These are phyloP conservation scores for Caenorhabditis sp. DNA, from an alignment of 2,888 invertebrate genomes.

Conservation along the genomic window DNA sequence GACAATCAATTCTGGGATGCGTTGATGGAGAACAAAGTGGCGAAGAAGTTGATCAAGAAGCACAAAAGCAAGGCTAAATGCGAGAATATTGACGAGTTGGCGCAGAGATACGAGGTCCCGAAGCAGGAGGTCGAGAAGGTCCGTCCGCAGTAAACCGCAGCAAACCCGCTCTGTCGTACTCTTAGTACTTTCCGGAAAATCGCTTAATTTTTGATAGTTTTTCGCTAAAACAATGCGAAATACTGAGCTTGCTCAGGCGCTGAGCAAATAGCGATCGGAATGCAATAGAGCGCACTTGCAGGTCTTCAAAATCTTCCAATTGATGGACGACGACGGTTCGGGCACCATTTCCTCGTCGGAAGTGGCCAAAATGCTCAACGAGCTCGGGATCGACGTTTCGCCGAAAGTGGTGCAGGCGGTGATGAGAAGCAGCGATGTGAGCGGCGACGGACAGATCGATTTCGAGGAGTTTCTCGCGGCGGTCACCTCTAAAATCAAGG, in stretches of 20 bases:
- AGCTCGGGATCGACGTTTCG: slow-evolving; percentile 69
- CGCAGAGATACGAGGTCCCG: slow-evolving; percentile 59
- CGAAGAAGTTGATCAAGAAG: slow-evolving; percentile 69
- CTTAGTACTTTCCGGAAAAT: no score
- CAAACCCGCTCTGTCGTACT: no score
- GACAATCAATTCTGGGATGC: slow-evolving; percentile 70
- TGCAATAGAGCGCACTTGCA: slow-evolving; percentile 27
- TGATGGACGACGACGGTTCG: slow-evolving; percentile 71
- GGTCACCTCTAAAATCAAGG: slow-evolving; percentile 70
- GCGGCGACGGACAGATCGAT: slow-evolving; percentile 71
- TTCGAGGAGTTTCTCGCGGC: slow-evolving; percentile 71
- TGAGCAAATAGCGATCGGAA: no score
- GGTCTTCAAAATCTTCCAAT: slow-evolving; percentile 69
- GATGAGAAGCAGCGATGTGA: slow-evolving; percentile 68
- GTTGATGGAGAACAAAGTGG: slow-evolving; percentile 65
- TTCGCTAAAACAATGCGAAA: no score
- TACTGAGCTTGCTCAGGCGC: no score
- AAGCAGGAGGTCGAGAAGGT: slow-evolving; percentile 70
- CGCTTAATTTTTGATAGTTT: no score
- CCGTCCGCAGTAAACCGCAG: no score
- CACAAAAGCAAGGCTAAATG: slow-evolving; percentile 56
- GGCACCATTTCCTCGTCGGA: slow-evolving; percentile 69
- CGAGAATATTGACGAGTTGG: slow-evolving; percentile 62
- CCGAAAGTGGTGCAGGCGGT: slow-evolving; percentile 73
- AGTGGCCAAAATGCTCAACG: slow-evolving; percentile 70